Evolutionary conservation across 2,888 invertebrate species (phyloP), one percentile per base, ranked within the genome.

Genomic region (Phania funesta): DNA sequence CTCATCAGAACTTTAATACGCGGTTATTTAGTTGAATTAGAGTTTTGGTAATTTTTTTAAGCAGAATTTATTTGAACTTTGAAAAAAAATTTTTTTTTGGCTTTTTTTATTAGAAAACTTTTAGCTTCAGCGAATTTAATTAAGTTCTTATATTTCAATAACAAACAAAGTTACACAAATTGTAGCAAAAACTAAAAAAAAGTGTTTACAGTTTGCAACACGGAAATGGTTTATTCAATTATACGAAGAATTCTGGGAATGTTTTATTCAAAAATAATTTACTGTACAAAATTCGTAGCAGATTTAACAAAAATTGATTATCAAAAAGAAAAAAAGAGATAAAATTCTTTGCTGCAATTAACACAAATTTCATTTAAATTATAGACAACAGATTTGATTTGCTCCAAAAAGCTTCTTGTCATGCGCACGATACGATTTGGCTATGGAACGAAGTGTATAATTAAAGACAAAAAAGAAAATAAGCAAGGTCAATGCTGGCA

Each of bases 321-420:
- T 50, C n/a, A 48, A 38, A 54, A 41, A n/a, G n/a, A n/a, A n/a
- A 58, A 71, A 65, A 32, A 48, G 41, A 2, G 13, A 26, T 22
- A 29, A 48, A 29, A 52, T 50, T 29, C 26, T 13, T 16, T 11
- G 38, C 20, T 67, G 58, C 58, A 78, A 82, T 82, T 78, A 78
- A 78, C 81, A 78, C 68, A 82, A 68, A 82, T 78, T 70, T 74
- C 44, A 41, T 64, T 52, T 22, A 64, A 78, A 65, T 78, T 64
- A 65, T 62, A 62, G 64, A 50, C 54, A 29, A 35, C 46, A 77
- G 70, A 64, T 38, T 22, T 22, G 18, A 22, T 38, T 29, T 38
- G 38, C 48, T 56, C 8, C 11, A 46, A 65, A 60, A 58, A 24
- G 56, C 64, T 71, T 56, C 64, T 78, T 71, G 56, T 71, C 24